A percentile compares a stretch with the other conserved stretches of the same genome.
phyloP scores from a whole-genome alignment of 2,888 invertebrate species.

The Scaptomyza flava region DNA sequence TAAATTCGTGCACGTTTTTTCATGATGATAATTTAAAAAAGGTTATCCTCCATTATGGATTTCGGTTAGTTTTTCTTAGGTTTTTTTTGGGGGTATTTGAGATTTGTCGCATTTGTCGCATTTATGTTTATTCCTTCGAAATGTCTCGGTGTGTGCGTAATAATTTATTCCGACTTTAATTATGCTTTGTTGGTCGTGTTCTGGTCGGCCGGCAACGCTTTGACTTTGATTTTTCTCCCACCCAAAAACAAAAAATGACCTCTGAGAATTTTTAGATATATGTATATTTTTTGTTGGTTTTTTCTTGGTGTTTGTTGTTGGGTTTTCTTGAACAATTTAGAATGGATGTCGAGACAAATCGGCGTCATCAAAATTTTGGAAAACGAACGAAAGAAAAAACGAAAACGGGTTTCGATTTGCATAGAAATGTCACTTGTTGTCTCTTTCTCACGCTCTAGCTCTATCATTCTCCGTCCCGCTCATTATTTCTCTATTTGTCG shows the following conservation, averaged over 20 bases:
- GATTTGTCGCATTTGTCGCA: conserved; percentile 58
- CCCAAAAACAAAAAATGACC: neutral
- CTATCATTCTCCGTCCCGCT: no score
- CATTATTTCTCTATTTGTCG: conserved; percentile 19
- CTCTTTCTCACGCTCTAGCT: conserved; percentile 17
- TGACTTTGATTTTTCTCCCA: conserved; percentile 42
- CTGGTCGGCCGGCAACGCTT: conserved; percentile 46
- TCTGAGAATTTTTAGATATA: conserved; percentile 2
- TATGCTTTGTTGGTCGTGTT: conserved; percentile 57
- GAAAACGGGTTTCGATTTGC: conserved; percentile 72
- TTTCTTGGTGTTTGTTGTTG: neutral
- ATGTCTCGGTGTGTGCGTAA: conserved; percentile 47
- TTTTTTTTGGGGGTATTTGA: conserved; percentile 6
- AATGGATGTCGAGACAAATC: conserved; percentile 82
- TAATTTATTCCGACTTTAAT: conserved; percentile 79
- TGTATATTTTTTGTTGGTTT: neutral
- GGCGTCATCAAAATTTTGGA: conserved; percentile 80
- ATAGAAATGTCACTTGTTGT: conserved; percentile 66
- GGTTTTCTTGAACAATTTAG: conserved; percentile 55
- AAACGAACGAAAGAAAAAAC: conserved; percentile 21
- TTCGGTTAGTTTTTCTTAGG: conserved; percentile 18
- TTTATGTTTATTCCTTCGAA: conserved; percentile 18
- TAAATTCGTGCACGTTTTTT: conserved; percentile 41
- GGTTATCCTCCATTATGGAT: conserved; percentile 21
- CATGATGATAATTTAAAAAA: conserved; percentile 40